Conservation (phyloP, 2,113 vertebrate species). For the Taxidea taxus region DNA sequence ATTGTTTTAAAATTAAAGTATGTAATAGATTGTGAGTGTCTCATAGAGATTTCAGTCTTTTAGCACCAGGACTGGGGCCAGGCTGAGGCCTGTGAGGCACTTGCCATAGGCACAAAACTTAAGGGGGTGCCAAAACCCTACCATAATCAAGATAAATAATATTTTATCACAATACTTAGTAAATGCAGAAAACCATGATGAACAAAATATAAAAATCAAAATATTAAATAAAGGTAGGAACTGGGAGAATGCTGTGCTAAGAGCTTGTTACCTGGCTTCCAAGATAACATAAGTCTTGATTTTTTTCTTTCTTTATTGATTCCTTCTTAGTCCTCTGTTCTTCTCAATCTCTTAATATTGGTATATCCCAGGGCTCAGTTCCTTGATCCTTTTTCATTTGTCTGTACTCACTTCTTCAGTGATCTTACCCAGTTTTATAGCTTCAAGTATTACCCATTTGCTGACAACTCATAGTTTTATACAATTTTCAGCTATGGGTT, state of each 20-base stretch:
- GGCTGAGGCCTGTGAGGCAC: background rate
- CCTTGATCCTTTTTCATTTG: background rate
- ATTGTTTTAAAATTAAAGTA: background rate
- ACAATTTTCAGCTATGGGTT: background rate
- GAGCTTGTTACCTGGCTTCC: background rate
- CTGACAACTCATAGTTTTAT: background rate
- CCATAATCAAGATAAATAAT: background rate
- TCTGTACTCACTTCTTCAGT: background rate
- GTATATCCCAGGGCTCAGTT: background rate
- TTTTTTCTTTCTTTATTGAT: background rate
- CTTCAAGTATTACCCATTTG: background rate
- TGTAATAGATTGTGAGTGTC: background rate
- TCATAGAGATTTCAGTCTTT: background rate
- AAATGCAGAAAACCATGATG: background rate
- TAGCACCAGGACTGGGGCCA: background rate
- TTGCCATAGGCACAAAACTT: background rate
- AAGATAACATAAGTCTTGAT: background rate
- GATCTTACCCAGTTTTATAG: background rate
- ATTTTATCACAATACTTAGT: background rate
- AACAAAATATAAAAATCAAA: background rate
- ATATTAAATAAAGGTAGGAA: background rate
- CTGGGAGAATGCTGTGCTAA: background rate
- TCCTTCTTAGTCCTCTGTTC: background rate
- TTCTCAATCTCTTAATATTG: background rate
- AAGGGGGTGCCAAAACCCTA: background rate